Evolutionary conservation across 2,797 vertebrate species (phyloP).

Genomic region (Alectoris magna): DNA sequence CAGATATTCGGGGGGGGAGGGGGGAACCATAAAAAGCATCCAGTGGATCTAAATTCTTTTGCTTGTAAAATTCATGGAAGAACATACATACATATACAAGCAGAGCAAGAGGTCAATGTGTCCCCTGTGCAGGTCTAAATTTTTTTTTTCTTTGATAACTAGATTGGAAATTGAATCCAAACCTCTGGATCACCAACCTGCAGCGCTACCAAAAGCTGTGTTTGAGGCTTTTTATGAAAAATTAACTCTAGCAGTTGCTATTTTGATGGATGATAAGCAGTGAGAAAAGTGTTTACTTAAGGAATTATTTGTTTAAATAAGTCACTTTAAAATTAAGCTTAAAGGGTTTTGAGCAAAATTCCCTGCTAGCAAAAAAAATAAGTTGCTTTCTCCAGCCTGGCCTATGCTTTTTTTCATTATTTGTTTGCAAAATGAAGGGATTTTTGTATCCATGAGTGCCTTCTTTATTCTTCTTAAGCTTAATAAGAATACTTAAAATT

Average conservation of each 20-base stretch:
- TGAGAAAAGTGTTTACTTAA: background rate
- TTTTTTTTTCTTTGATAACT: background rate
- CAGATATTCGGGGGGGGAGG: background rate
- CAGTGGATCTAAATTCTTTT: background rate
- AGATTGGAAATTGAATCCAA: background rate
- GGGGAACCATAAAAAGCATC: background rate
- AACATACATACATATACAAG: too few relatives aligned
- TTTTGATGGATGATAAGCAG: background rate
- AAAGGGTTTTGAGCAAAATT: background rate
- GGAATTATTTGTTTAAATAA: background rate
- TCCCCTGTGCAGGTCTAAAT: background rate
- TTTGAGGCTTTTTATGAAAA: background rate
- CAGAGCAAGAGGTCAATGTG: background rate
- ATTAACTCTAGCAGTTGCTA: background rate
- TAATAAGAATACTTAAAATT: background rate
- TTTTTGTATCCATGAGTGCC: too few relatives aligned
- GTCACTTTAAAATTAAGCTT: background rate
- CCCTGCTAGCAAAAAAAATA: background rate
- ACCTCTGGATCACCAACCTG: background rate
- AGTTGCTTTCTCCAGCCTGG: background rate
- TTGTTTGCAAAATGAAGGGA: background rate
- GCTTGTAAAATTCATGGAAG: background rate
- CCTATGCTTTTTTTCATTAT: background rate
- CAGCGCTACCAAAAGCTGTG: background rate
- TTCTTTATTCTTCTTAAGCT: background rate